A percentile compares a stretch with the other conserved stretches of the same genome.
phyloP scores from a whole-genome alignment of 64 coral and sea anemone genomes.

The Orbicella faveolata region DNA sequence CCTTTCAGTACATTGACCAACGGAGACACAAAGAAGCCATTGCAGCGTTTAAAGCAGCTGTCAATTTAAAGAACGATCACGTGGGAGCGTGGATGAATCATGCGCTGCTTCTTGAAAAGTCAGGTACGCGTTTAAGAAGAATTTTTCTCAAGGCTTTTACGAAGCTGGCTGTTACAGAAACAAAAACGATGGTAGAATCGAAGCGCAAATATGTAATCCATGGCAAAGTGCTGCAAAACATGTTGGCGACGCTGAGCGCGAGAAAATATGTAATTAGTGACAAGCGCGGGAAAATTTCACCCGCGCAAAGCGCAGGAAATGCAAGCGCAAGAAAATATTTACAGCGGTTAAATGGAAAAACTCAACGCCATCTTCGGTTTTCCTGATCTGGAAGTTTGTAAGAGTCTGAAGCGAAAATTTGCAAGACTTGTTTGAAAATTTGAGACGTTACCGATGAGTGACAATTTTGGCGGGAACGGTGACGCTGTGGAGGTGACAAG shows the following conservation, averaged over 20 bases:
- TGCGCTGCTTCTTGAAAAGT: constrained; percentile 79
- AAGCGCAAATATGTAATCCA: neutral
- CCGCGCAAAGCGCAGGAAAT: too few relatives aligned
- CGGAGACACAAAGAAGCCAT: constrained; percentile 54
- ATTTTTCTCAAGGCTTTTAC: neutral
- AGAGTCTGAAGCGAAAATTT: too few relatives aligned
- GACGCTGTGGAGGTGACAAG: too few relatives aligned
- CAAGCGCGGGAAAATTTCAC: neutral
- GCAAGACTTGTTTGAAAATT: too few relatives aligned
- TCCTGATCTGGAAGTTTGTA: too few relatives aligned
- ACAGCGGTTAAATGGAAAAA: too few relatives aligned
- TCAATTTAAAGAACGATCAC: constrained; percentile 75
- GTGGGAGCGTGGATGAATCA: constrained; percentile 92
- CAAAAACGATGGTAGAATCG: too few relatives aligned
- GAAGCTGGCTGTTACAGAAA: too few relatives aligned
- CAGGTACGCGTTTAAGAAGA: constrained; percentile 48
- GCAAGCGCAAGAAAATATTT: too few relatives aligned
- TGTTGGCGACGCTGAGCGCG: neutral
- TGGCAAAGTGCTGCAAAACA: neutral
- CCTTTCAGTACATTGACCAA: constrained; percentile 78
- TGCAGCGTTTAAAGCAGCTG: constrained; percentile 66
- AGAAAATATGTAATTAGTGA: neutral
- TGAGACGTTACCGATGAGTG: too few relatives aligned
- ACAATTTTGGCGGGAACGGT: too few relatives aligned
- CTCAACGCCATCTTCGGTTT: too few relatives aligned